Evolutionary conservation across 2,888 invertebrate genomes (phyloP).

Genomic region (Pyrrhopygopsis socrates): DNA sequence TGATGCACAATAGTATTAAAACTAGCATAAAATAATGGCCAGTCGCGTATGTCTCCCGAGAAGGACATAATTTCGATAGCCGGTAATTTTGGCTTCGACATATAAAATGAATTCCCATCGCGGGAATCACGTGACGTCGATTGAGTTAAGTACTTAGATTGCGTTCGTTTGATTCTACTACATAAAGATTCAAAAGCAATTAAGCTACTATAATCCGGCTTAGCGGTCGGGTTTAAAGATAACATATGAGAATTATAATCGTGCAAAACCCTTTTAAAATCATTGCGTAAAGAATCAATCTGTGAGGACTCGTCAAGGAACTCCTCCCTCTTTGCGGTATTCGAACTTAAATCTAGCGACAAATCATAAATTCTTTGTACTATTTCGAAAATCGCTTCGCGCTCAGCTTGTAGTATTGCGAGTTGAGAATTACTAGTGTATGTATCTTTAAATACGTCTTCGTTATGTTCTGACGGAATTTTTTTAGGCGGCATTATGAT

Average conservation of each 20-base stretch:
- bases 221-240: conserved; percentile 1
- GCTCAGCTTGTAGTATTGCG: background rate
- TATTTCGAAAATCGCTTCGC: background rate
- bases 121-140: background rate
- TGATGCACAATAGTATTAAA: conserved; percentile 11
- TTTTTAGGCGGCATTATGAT: background rate
- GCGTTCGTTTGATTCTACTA: conserved; percentile 18
- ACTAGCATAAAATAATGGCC: conserved; percentile 21
- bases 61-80: conserved; percentile 12
- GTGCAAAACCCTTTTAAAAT: conserved; percentile 1
- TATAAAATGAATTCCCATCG: background rate
- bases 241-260: conserved; percentile 16
- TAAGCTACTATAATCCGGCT: conserved; percentile 15
- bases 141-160: background rate
- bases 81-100: conserved; percentile 18
- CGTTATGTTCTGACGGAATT: background rate
- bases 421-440: background rate
- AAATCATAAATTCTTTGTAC: background rate
- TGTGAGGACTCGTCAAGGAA: background rate
- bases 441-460: background rate
- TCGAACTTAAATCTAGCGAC: background rate
- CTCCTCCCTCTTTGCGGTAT: background rate
- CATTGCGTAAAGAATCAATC: conserved; percentile 3
- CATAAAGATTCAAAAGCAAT: conserved; percentile 13
- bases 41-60: conserved; percentile 23